Percentiles rank a stretch among this genome's conserved stretches.
Evolutionary conservation across 2,113 vertebrate species (phyloP).

Genomic region (Rhodinocichla rosea): DNA sequence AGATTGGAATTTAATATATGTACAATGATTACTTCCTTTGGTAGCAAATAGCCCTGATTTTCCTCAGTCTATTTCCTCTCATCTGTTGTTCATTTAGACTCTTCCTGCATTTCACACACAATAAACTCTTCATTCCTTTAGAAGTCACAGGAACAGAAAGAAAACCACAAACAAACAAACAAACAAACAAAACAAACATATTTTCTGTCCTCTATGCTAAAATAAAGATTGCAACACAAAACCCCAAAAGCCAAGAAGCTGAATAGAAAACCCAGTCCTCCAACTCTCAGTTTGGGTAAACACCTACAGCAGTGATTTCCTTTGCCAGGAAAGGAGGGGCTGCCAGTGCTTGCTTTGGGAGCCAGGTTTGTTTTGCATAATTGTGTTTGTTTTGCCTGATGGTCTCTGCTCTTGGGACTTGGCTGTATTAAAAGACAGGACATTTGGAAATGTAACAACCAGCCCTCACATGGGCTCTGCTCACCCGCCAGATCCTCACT

Average conservation of each 20-base stretch:
- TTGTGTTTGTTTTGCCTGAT: background rate
- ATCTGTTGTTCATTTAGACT: conserved; percentile 60
- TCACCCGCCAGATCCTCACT: background rate
- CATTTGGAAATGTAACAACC: background rate
- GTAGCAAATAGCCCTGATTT: conserved; percentile 66
- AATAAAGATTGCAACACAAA: conserved; percentile 6
- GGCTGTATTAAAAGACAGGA: background rate
- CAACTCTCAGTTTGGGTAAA: background rate
- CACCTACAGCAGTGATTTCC: background rate
- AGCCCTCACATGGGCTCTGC: background rate
- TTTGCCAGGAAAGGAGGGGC: background rate
- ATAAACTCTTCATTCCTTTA: conserved; percentile 27
- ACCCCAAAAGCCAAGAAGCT: background rate
- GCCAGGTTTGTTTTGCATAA: conserved; percentile 5
- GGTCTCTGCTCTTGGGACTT: background rate
- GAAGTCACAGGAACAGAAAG: background rate
- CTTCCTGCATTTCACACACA: conserved; percentile 55
- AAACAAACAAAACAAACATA: background rate
- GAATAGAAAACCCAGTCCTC: background rate
- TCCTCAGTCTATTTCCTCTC: conserved; percentile 59
- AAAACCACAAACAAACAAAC: conserved; percentile 40
- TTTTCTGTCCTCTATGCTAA: background rate
- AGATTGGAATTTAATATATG: conserved; percentile 50
- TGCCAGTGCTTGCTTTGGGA: background rate
- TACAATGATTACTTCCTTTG: conserved; percentile 54